Evolutionary conservation across 2,888 invertebrate genomes (phyloP).

Genomic region (Drosophila stalkeri): DNA sequence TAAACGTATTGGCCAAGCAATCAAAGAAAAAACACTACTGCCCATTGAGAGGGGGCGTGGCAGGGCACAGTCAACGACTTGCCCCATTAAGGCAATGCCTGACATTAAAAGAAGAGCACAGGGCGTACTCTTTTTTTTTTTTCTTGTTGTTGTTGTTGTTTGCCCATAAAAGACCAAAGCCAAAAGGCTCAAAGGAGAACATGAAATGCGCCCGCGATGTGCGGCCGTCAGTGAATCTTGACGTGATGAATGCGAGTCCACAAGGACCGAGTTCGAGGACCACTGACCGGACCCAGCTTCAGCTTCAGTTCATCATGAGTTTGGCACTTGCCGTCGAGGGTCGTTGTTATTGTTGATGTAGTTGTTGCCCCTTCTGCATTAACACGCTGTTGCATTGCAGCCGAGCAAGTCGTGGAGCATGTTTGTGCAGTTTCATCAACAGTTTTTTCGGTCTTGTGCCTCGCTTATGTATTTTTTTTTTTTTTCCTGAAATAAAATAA

Average conservation of each 20-base stretch:
- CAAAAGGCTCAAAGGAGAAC: constrained; percentile 55
- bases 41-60: constrained; percentile 19
- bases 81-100: constrained; percentile 47
- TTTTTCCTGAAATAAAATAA: constrained; percentile 4
- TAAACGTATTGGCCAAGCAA: constrained; percentile 28
- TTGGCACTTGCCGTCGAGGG: constrained; percentile 51
- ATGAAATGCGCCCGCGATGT: constrained; percentile 58
- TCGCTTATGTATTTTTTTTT: constrained; percentile 17
- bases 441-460: constrained; percentile 53
- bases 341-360: constrained; percentile 42
- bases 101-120: constrained; percentile 17
- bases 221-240: constrained; percentile 38
- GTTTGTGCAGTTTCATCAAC: constrained; percentile 40
- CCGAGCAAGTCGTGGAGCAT: constrained; percentile 44
- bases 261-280: constrained; percentile 30
- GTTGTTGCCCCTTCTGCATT: constrained; percentile 55
- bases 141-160: neutral
- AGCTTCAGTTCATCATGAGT: constrained; percentile 61
- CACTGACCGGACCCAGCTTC: constrained; percentile 28
- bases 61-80: constrained; percentile 41
- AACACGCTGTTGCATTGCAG: constrained; percentile 69
- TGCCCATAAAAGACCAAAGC: constrained; percentile 10
- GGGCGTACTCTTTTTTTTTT: constrained; percentile 6
- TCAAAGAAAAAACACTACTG: constrained; percentile 23
- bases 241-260: constrained; percentile 45